phyloP scores from a whole-genome alignment of 2,113 vertebrate genomes.

The Ammodytes marinus region DNA sequence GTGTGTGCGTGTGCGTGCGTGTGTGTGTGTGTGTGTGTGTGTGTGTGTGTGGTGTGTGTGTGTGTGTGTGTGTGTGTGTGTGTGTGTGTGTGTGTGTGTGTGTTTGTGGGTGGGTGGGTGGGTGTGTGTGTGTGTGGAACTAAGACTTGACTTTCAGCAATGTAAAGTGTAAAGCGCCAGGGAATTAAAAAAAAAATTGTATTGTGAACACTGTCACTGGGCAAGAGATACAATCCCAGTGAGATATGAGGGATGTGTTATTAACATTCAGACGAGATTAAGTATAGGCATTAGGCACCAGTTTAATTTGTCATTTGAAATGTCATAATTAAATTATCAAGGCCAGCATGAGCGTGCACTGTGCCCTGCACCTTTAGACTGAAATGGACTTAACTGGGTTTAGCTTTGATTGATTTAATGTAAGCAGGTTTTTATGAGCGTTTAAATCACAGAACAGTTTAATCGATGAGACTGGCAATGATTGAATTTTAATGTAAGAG shows the following conservation, averaged over 20 bases:
- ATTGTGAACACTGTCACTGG: not conserved
- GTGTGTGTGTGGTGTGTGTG: too few species aligned
- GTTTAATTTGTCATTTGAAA: constrained; percentile 37
- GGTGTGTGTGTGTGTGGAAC: constrained; percentile 18
- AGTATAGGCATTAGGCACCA: constrained; percentile 3
- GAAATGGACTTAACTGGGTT: constrained; percentile 19
- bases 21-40: not conserved
- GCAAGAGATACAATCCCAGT: constrained; percentile 18
- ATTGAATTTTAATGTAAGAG: constrained; percentile 8
- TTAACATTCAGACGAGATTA: constrained; percentile 46
- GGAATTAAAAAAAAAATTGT: constrained; percentile 31
- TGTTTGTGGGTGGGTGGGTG: constrained; percentile 10
- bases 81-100: not conserved
- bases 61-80: constrained; percentile 1
- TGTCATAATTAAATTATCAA: constrained; percentile 53
- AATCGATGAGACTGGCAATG: not conserved
- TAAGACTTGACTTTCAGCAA: constrained; percentile 32
- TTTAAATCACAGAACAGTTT: constrained; percentile 10
- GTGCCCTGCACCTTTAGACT: constrained; percentile 12
- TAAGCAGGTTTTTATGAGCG: not conserved
- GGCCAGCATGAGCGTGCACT: constrained; percentile 26
- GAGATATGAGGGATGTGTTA: constrained; percentile 54
- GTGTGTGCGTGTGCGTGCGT: not conserved
- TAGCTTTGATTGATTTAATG: constrained; percentile 20
- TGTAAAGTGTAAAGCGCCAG: constrained; percentile 13